Percentiles rank a stretch among this genome's conserved stretches.
These are phyloP conservation scores for Stigmatopora nigra DNA, from an alignment of 2,113 vertebrate species.

Conservation along the genomic window DNA sequence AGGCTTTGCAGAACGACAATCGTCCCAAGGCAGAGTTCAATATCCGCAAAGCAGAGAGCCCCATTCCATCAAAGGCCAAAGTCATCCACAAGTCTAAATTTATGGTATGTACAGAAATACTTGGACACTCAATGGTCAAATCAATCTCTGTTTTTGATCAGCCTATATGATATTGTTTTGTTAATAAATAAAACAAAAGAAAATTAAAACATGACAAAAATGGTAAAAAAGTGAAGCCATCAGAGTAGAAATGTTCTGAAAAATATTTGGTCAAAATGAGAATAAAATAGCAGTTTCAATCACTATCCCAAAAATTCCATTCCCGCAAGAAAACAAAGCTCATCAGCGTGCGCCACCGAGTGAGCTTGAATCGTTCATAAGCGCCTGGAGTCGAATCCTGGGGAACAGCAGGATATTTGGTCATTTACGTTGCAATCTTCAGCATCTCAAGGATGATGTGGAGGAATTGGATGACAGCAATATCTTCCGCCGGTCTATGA, in stretches of 20 bases:
- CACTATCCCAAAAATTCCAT: no score
- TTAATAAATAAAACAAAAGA: no score
- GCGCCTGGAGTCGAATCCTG: background rate
- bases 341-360: no score
- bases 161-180: background rate
- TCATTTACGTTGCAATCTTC: background rate
- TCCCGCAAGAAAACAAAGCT: no score
- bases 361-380: no score
- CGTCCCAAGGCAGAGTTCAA: conserved; percentile 87
- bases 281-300: no score
- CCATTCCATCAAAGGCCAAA: conserved; percentile 86
- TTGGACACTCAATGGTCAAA: background rate
- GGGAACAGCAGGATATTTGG: background rate
- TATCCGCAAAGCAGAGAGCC: conserved; percentile 82
- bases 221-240: no score
- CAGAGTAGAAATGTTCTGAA: no score
- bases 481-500: conserved; percentile 76
- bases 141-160: background rate
- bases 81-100: conserved; percentile 91
- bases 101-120: conserved; percentile 30
- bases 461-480: conserved; percentile 64
- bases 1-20: conserved; percentile 79
- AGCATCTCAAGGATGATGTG: conserved; percentile 34
- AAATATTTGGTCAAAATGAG: no score
- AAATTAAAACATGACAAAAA: no score